phyloP scores from a whole-genome alignment of 2,797 vertebrate genomes.

The Pangasius macronema region DNA sequence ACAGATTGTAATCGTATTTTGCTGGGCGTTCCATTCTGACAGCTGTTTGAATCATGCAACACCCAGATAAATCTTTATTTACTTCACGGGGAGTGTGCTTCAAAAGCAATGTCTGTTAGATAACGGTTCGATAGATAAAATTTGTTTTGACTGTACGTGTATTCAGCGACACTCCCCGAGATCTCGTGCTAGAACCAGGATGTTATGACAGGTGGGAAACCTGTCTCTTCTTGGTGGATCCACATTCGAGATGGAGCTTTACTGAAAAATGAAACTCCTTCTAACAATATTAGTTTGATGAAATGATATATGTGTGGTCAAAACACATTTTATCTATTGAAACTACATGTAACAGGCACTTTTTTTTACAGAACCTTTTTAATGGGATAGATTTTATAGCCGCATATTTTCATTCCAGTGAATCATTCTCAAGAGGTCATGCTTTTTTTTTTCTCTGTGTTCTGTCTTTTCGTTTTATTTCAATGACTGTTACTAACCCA shows the following conservation, averaged over 20 bases:
- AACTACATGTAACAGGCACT: not conserved
- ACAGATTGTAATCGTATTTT: conserved; percentile 21
- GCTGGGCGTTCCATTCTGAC: conserved; percentile 21
- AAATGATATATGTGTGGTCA: not conserved
- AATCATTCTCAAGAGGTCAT: not conserved
- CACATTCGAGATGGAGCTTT: conserved; percentile 11
- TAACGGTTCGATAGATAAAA: conserved; percentile 7
- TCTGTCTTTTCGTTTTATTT: not conserved
- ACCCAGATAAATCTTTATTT: conserved; percentile 19
- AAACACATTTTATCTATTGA: not conserved
- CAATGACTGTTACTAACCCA: conserved; percentile 60
- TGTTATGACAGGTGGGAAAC: conserved; percentile 17
- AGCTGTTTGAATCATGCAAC: conserved; percentile 1
- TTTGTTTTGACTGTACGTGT: conserved; percentile 23
- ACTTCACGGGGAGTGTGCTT: conserved; percentile 17
- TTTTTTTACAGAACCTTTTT: not conserved
- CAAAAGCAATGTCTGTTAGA: conserved; percentile 15
- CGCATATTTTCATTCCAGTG: not conserved
- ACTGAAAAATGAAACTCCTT: not conserved
- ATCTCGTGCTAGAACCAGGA: not conserved
- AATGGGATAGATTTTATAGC: not conserved
- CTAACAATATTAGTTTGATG: conserved; percentile 12
- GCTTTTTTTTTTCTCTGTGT: not conserved
- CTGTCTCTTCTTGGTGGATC: conserved; percentile 16
- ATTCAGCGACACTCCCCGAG: not conserved